Percentiles rank a stretch among this genome's conserved stretches.
Conservation (phyloP, 2,888 invertebrate genomes). For the Eugnorisma glareosa region DNA sequence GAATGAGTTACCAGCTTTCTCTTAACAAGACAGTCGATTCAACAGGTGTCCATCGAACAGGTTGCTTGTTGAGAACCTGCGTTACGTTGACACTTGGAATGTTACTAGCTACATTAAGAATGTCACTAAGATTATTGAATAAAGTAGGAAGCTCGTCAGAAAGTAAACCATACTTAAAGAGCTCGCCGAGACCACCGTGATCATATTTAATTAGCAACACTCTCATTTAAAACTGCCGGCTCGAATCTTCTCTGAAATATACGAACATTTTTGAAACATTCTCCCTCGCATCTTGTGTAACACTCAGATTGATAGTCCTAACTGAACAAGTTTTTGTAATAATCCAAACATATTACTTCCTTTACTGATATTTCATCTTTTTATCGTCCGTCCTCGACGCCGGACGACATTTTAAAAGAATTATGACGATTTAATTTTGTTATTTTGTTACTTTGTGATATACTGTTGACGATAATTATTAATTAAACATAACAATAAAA, state of each 20-base stretch:
- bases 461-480: conserved; percentile 70
- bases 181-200: conserved; percentile 62
- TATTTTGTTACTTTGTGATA: conserved; percentile 62
- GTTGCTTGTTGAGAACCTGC: conserved; percentile 43
- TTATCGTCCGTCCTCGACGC: conserved; percentile 65
- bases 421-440: conserved; percentile 66
- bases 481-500: conserved; percentile 75
- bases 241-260: conserved; percentile 55
- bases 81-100: conserved; percentile 34
- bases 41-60: conserved; percentile 57
- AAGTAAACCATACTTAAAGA: conserved; percentile 65
- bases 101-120: conserved; percentile 21
- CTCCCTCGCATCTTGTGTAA: conserved; percentile 57
- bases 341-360: conserved; percentile 70
- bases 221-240: conserved; percentile 58
- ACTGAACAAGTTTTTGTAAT: conserved; percentile 64
- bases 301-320: conserved; percentile 62
- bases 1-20: conserved; percentile 60
- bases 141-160: conserved; percentile 41
- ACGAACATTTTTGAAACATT: conserved; percentile 56
- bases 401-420: conserved; percentile 65
- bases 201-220: conserved; percentile 66
- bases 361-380: conserved; percentile 69
- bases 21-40: conserved; percentile 59
- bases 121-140: conserved; percentile 17